Evolutionary conservation across 2,113 vertebrate genomes (phyloP).

Genomic region (Pseudorhombus dupliciocellatus): DNA sequence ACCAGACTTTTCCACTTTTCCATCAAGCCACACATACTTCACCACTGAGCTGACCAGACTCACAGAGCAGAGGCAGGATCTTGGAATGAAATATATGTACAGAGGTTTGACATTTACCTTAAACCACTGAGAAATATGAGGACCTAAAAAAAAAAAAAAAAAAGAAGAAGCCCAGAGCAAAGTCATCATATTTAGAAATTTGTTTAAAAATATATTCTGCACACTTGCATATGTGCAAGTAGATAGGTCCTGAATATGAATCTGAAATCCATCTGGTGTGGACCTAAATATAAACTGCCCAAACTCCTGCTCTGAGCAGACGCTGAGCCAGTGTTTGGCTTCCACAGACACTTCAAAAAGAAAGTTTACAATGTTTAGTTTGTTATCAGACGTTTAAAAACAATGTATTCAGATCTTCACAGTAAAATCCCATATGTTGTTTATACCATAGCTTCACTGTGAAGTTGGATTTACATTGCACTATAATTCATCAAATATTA

Average conservation of each 20-base stretch:
- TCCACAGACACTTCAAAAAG: not conserved
- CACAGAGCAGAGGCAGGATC: slow-evolving; percentile 16
- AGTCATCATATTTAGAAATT: slow-evolving; percentile 20
- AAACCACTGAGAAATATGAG: slow-evolving; percentile 9
- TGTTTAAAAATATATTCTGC: slow-evolving; percentile 17
- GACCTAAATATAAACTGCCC: slow-evolving; percentile 10
- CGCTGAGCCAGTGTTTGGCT: not conserved
- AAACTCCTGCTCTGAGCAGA: slow-evolving; percentile 13
- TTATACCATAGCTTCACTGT: not conserved
- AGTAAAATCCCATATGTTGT: not conserved
- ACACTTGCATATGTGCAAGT: slow-evolving; percentile 4
- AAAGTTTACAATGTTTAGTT: not conserved
- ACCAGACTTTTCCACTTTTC: slow-evolving; percentile 75
- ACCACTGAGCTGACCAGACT: slow-evolving; percentile 39
- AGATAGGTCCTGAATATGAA: not conserved
- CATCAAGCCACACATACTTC: slow-evolving; percentile 65
- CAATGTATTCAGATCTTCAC: not conserved
- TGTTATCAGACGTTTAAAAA: not conserved
- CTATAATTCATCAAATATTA: not conserved
- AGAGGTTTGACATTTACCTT: slow-evolving; percentile 17
- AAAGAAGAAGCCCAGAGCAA: slow-evolving; percentile 13
- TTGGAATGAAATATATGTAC: slow-evolving; percentile 20
- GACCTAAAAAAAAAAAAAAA: slow-evolving; percentile 8
- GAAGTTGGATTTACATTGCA: not conserved
- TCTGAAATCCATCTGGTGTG: not conserved